These are phyloP conservation scores for Streptopelia turtur DNA, from an alignment of 2,797 vertebrate genomes.

Conservation along the genomic window DNA sequence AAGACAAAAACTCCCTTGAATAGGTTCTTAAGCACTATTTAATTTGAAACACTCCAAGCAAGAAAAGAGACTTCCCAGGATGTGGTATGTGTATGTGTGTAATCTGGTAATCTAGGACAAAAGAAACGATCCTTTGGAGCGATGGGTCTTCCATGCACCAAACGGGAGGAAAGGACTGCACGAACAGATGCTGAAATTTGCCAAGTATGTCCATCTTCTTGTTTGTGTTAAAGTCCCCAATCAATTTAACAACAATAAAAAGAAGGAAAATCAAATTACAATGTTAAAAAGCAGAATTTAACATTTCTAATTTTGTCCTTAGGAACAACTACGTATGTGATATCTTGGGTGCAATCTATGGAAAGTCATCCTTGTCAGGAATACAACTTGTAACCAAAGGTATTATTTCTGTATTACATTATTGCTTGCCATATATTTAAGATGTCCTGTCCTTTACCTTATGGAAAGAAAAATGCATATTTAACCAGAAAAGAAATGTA, in stretches of 20 bases:
- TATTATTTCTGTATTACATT: background rate
- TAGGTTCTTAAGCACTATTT: background rate
- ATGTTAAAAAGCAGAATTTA: background rate
- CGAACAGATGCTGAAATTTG: background rate
- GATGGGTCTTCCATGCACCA: background rate
- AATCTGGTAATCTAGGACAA: background rate
- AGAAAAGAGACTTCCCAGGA: background rate
- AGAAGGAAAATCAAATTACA: background rate
- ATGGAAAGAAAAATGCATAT: background rate
- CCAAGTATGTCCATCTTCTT: background rate
- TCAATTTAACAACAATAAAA: background rate
- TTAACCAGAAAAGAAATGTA: background rate
- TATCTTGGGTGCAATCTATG: background rate
- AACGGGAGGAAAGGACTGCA: background rate
- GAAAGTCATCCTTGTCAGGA: fast-evolving
- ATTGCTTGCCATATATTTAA: background rate
- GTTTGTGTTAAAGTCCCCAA: background rate
- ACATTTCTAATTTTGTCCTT: background rate
- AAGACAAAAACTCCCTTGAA: background rate
- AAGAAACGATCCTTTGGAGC: background rate
- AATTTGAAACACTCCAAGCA: background rate
- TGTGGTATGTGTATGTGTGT: fast-evolving
- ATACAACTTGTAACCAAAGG: background rate
- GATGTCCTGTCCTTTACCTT: background rate
- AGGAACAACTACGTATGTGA: background rate